phyloP scores from a whole-genome alignment of 2,888 invertebrate genomes.

The Drosophila pseudotakahashii region DNA sequence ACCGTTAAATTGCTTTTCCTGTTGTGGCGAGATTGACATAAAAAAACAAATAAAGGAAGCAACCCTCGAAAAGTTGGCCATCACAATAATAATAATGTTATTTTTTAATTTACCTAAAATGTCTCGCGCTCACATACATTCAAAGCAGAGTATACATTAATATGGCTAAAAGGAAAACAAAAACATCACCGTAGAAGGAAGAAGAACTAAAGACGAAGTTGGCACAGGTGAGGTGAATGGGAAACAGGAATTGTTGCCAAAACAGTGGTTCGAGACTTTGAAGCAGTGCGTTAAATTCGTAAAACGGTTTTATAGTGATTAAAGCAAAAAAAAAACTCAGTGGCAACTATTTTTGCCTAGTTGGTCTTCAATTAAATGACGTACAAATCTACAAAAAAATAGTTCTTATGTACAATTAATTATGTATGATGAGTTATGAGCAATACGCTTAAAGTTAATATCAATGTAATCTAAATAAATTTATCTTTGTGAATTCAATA shows the following conservation, averaged over 20 bases:
- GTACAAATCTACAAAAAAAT: too few species aligned
- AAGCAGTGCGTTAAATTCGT: too few species aligned
- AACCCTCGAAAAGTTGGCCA: conserved; percentile 5
- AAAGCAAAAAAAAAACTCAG: too few species aligned
- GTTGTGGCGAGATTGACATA: background rate
- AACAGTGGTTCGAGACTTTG: conserved; percentile 27
- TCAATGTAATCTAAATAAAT: conserved; percentile 5
- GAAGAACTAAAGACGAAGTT: conserved; percentile 5
- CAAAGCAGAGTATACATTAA: conserved; percentile 24
- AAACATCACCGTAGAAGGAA: conserved; percentile 21
- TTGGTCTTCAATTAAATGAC: too few species aligned
- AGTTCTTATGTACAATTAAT: background rate
- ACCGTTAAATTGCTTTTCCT: conserved; percentile 20
- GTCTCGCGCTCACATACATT: conserved; percentile 29
- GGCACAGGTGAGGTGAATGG: conserved; percentile 5
- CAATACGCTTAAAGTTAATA: background rate
- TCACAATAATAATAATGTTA: conserved; percentile 57
- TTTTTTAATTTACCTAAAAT: conserved; percentile 79
- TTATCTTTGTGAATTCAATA: conserved; percentile 1
- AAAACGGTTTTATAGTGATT: too few species aligned
- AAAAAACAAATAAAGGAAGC: conserved; percentile 18
- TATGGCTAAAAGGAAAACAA: conserved; percentile 47
- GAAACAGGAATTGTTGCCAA: background rate
- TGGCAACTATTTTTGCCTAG: too few species aligned
- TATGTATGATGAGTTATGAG: background rate